Percentiles rank a stretch among this genome's conserved stretches.
phyloP scores from a whole-genome alignment of 2,888 invertebrate genomes.

The Phania funesta region DNA sequence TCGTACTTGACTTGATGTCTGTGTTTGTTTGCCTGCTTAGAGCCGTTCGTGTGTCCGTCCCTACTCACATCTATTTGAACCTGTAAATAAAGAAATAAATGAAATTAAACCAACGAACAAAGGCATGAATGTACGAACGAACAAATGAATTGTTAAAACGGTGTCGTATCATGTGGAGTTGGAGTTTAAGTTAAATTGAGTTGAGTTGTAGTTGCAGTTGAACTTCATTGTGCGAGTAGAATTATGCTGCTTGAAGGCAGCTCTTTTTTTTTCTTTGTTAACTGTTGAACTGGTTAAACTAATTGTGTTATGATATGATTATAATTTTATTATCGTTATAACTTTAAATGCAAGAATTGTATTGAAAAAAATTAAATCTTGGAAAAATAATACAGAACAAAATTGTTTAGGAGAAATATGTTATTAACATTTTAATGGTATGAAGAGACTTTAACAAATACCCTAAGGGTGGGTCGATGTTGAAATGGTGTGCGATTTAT shows the following conservation, averaged over 20 bases:
- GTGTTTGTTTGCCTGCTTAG: neutral
- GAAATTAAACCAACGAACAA: conserved; percentile 55
- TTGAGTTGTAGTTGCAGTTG: conserved; percentile 27
- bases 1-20: conserved; percentile 14
- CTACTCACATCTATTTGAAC: conserved; percentile 45
- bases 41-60: neutral
- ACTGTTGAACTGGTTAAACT: conserved; percentile 72
- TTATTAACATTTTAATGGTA: conserved; percentile 4
- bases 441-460: neutral
- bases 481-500: too few relatives aligned
- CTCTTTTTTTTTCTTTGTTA: conserved; percentile 63
- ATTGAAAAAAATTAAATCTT: conserved; percentile 12
- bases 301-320: conserved; percentile 76
- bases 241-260: conserved; percentile 1
- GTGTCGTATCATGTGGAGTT: conserved; percentile 61
- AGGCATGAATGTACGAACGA: neutral
- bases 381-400: neutral
- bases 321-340: conserved; percentile 69
- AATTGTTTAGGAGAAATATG: conserved; percentile 9
- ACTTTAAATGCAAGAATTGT: conserved; percentile 60
- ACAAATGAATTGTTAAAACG: conserved; percentile 62
- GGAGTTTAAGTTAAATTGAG: conserved; percentile 55
- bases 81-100: conserved; percentile 62
- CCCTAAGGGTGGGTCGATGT: too few relatives aligned
- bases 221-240: neutral